A percentile compares a stretch with the other conserved stretches of the same genome.
Conservation (phyloP, 2,797 vertebrate genomes). For the Anabas testudineus region DNA sequence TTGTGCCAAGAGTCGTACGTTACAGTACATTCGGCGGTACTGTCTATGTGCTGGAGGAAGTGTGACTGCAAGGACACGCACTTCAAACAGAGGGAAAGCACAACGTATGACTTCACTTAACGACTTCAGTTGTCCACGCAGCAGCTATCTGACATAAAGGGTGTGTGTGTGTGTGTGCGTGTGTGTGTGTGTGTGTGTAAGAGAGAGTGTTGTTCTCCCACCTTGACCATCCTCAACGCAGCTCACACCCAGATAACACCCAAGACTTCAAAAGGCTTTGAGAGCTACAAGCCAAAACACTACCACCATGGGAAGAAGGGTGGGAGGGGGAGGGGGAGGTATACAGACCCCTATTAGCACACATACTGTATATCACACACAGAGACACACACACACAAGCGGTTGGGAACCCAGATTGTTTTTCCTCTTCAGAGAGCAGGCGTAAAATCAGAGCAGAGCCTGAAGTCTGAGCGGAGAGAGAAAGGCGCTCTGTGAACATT, state of each 20-base stretch:
- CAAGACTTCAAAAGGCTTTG: constrained; percentile 75
- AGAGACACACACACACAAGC: constrained; percentile 19
- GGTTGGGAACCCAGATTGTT: constrained; percentile 67
- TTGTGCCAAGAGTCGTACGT: too few species aligned
- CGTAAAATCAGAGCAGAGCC: constrained; percentile 70
- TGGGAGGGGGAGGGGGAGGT: constrained; percentile 34
- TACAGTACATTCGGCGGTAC: too few species aligned
- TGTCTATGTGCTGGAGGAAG: constrained; percentile 26
- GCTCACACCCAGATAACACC: constrained; percentile 79
- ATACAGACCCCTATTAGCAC: constrained; percentile 56
- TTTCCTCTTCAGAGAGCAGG: constrained; percentile 71
- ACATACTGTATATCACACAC: constrained; percentile 47
- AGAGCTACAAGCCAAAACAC: constrained; percentile 77
- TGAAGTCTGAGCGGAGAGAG: constrained; percentile 53
- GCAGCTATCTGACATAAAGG: constrained; percentile 48
- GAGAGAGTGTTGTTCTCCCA: constrained; percentile 64
- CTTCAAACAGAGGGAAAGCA: constrained; percentile 54
- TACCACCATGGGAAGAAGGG: constrained; percentile 62
- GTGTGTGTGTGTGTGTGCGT: constrained; percentile 42
- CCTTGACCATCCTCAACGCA: constrained; percentile 66
- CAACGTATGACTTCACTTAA: constrained; percentile 70
- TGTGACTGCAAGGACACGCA: constrained; percentile 39
- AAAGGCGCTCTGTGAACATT: constrained; percentile 54
- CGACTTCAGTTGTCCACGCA: constrained; percentile 80
- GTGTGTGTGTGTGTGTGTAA: constrained; percentile 32